Evolutionary conservation across 1,140 invertebrate species (phyloP), one percentile per base, ranked within the genome.

Genomic region (Atta texana): DNA sequence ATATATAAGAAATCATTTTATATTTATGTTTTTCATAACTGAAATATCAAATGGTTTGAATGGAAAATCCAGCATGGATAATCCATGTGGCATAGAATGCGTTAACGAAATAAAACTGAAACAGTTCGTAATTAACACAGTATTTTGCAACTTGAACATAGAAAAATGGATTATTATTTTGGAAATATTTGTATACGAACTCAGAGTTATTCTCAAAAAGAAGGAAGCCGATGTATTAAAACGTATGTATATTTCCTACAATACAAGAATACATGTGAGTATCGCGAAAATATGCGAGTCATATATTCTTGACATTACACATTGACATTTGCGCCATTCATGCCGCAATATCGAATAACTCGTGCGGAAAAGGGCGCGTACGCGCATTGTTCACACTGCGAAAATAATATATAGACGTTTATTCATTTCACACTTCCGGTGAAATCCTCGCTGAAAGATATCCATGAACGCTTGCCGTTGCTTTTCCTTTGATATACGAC

Each of bases 381-480:
- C 55, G 39, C 21, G 53, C 31, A 84, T 75, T 51, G 57, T 84
- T 74, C 80, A 61, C 69, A 57, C 68, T 39, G 39, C 39, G 69
- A 74, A 84, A 74, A 51, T 74, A 84, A 84, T 63, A 63, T 84
- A 61, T 84, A 61, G 69, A 51, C 80, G 39, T 75, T 75, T 84
- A 84, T 84, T 84, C 80, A 74, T 84, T 75, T 84, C 69, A 61
- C 80, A 39, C 18, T 84, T 84, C 14, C 55, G n/a, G 3, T 31
- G 21, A 28, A 61, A 74, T 75, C 24, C 80, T 55, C 39, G 39
- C 24, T 61, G 80, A 84, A 75, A 61, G 69, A 75, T 84, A 61
- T 84, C 49, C 55, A 31, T 31, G 71, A 31, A 14, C 24, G 34
- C 18, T 24, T 84, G 69, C 57, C 39, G 49, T 49, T 55, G 28